phyloP scores from a whole-genome alignment of 2,888 invertebrate species.

The Anticlea derivata region DNA sequence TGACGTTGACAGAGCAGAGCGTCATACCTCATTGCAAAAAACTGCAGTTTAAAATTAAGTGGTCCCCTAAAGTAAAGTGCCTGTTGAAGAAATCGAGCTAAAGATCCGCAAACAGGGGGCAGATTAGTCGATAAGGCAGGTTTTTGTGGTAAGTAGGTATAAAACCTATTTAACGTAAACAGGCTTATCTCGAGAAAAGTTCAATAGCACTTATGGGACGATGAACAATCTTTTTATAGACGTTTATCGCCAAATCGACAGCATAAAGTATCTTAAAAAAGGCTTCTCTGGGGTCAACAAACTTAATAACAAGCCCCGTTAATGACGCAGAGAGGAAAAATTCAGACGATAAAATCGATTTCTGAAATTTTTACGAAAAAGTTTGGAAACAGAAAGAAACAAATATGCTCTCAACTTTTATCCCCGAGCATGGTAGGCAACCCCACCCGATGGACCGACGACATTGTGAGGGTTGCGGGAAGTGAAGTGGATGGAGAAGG shows the following conservation, averaged over 20 bases:
- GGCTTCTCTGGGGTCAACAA: constrained; percentile 38
- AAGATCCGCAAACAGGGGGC: background rate
- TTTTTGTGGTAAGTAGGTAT: background rate
- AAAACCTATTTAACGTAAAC: constrained; percentile 2
- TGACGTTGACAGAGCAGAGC: too few species aligned
- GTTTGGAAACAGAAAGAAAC: too few species aligned
- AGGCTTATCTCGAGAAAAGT: constrained; percentile 10
- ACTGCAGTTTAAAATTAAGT: background rate
- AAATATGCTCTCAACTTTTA: too few species aligned
- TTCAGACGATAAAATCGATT: background rate
- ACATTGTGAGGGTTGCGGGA: too few species aligned
- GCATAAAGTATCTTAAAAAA: constrained; percentile 48
- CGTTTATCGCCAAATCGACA: constrained; percentile 30
- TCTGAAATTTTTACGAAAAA: background rate
- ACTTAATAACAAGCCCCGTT: constrained; percentile 26
- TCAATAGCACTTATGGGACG: constrained; percentile 38
- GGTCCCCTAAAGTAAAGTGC: background rate
- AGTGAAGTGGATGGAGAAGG: too few species aligned
- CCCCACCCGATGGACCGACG: too few species aligned
- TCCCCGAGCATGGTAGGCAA: too few species aligned
- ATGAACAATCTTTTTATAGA: constrained; percentile 45
- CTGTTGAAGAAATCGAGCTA: background rate
- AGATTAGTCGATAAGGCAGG: constrained; percentile 4
- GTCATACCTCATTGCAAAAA: too few species aligned
- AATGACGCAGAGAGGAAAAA: constrained; percentile 12